Evolutionary conservation across 1,140 invertebrate genomes (phyloP).

Genomic region (Sminthurides bifidus): DNA sequence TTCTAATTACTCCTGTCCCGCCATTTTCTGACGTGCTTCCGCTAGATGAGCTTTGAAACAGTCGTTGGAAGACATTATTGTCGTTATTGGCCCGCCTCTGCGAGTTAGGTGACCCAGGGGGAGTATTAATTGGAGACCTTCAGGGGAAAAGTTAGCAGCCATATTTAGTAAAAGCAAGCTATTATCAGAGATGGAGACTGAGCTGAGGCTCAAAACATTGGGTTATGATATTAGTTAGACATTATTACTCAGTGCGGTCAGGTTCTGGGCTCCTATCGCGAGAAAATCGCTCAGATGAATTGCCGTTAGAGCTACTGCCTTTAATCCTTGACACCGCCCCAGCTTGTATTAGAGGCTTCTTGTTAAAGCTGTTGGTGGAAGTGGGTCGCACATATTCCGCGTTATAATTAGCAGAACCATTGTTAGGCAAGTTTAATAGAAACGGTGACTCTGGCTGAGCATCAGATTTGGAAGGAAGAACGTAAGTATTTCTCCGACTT

Average conservation of each 20-base stretch:
- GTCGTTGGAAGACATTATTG: constrained; percentile 67
- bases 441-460: neutral
- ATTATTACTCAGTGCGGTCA: constrained; percentile 3
- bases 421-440: neutral
- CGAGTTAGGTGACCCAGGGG: constrained; percentile 48
- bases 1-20: constrained; percentile 38
- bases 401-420: neutral
- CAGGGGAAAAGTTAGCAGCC: too few species aligned
- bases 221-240: too few species aligned
- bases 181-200: too few species aligned
- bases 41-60: constrained; percentile 52
- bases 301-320: neutral
- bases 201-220: too few species aligned
- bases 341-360: neutral
- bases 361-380: neutral
- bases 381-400: neutral
- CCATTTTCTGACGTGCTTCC: constrained; percentile 44
- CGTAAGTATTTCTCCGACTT: neutral
- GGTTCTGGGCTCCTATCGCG: neutral
- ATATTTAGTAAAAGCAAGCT: too few species aligned
- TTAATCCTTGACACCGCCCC: neutral
- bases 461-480: neutral
- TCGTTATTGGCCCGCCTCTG: constrained; percentile 37
- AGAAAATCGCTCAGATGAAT: neutral
- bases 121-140: constrained; percentile 37